Percentiles rank a stretch among this genome's conserved stretches.
phyloP scores from a whole-genome alignment of 2,797 vertebrate genomes.

The Limnodromus scolopaceus region DNA sequence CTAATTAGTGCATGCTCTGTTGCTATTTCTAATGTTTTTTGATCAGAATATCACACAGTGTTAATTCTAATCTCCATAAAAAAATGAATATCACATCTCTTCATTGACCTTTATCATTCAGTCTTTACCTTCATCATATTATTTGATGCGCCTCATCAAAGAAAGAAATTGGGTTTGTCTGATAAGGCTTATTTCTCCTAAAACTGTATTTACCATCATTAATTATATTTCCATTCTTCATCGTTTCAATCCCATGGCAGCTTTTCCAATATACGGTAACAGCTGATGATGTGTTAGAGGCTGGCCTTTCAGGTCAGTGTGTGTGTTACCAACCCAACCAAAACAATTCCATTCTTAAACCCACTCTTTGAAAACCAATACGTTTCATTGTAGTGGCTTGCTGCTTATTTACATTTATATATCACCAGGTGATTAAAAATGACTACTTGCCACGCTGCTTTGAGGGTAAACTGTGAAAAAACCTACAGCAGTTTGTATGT shows the following conservation, averaged over 20 bases:
- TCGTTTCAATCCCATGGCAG: neutral
- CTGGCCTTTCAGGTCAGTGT: neutral
- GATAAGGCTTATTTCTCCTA: conserved; percentile 56
- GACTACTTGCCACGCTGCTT: neutral
- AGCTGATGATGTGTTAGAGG: neutral
- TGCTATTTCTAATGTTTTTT: conserved; percentile 63
- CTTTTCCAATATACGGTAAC: neutral
- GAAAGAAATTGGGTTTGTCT: conserved; percentile 60
- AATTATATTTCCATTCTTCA: conserved; percentile 27
- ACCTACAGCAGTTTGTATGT: neutral
- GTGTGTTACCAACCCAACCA: neutral
- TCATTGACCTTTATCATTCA: conserved; percentile 60
- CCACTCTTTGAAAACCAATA: neutral
- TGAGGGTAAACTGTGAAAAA: neutral
- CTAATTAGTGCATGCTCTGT: conserved; percentile 64
- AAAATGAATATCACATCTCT: conserved; percentile 53
- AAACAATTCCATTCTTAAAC: neutral
- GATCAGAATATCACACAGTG: conserved; percentile 59
- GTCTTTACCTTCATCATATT: conserved; percentile 58
- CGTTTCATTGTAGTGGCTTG: neutral
- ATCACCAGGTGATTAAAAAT: neutral
- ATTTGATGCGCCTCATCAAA: conserved; percentile 64
- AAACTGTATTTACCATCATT: conserved; percentile 46
- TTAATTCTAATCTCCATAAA: conserved; percentile 64
- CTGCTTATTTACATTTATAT: neutral